Percentiles rank a stretch among this genome's conserved stretches.
These are phyloP conservation scores for Anoplolepis gracilipes DNA, from an alignment of 1,140 invertebrate species.

Conservation along the genomic window DNA sequence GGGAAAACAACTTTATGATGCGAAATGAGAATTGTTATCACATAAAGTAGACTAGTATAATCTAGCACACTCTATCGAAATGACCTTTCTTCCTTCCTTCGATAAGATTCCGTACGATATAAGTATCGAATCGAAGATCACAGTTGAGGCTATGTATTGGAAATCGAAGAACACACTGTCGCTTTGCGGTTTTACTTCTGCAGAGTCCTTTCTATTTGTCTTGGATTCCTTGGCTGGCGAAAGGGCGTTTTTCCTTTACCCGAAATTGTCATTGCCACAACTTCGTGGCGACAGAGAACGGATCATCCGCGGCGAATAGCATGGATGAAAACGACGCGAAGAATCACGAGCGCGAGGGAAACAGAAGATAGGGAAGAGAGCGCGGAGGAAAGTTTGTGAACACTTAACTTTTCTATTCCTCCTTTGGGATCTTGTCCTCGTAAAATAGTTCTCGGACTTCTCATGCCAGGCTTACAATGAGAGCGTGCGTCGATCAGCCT, in stretches of 20 bases:
- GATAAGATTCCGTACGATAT: not conserved
- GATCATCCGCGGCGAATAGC: not conserved
- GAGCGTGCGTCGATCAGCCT: constrained; percentile 14
- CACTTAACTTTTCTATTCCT: constrained; percentile 66
- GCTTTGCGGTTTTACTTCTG: constrained; percentile 26
- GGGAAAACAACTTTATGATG: constrained; percentile 78
- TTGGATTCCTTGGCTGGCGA: not conserved
- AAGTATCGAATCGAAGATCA: not conserved
- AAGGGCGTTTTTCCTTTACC: not conserved
- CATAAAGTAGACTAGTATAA: constrained; percentile 63
- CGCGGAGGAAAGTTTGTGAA: constrained; percentile 47
- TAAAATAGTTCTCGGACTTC: constrained; percentile 40
- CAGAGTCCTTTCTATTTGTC: constrained; percentile 20
- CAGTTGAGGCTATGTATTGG: not conserved
- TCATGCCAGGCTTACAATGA: constrained; percentile 40
- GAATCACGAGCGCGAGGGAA: constrained; percentile 38
- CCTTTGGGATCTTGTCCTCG: constrained; percentile 11
- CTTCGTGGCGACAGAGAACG: not conserved
- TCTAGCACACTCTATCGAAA: constrained; percentile 2
- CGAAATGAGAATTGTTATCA: constrained; percentile 76
- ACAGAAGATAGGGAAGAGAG: constrained; percentile 35
- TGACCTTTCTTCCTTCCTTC: not conserved
- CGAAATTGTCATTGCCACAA: constrained; percentile 2
- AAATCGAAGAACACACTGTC: constrained; percentile 10
- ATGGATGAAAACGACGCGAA: constrained; percentile 54